A percentile compares a stretch with the other conserved stretches of the same genome.
Evolutionary conservation across 1,140 invertebrate genomes (phyloP).

Genomic region (Euborellia annulipes): DNA sequence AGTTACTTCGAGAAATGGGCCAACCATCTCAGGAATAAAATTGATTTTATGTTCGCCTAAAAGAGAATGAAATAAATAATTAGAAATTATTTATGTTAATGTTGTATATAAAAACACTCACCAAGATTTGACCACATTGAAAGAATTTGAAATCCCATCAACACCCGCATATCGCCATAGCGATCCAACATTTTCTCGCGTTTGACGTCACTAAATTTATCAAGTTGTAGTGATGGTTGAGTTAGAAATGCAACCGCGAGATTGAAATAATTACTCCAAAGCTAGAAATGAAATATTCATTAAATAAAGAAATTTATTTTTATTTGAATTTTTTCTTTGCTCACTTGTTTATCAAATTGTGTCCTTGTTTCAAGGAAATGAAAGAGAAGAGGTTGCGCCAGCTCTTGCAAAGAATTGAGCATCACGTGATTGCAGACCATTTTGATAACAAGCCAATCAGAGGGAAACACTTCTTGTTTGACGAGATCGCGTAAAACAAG

Average conservation of each 20-base stretch:
- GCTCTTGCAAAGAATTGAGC: conserved; percentile 66
- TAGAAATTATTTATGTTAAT: conserved; percentile 2
- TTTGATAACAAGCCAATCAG: conserved; percentile 86
- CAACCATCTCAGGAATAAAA: conserved; percentile 86
- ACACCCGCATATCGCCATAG: conserved; percentile 80
- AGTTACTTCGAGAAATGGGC: conserved; percentile 85
- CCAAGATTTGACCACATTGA: conserved; percentile 87
- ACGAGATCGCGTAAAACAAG: conserved; percentile 75
- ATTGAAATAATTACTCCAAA: conserved; percentile 85
- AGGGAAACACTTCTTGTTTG: conserved; percentile 67
- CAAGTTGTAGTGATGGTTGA: conserved; percentile 70
- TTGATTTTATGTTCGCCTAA: conserved; percentile 62
- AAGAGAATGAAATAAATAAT: conserved; percentile 10
- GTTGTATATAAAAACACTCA: conserved; percentile 27
- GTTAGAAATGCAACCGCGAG: conserved; percentile 76
- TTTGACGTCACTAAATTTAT: conserved; percentile 67
- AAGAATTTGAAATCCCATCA: conserved; percentile 85
- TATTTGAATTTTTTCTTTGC: neutral
- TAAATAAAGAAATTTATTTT: neutral
- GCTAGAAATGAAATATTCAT: conserved; percentile 31
- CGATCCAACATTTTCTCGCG: conserved; percentile 59
- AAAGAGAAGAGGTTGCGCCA: conserved; percentile 70
- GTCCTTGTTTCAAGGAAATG: conserved; percentile 53
- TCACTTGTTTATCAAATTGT: conserved; percentile 50
- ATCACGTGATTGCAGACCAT: conserved; percentile 83